These are phyloP conservation scores for Nemotelus nigrinus DNA, from an alignment of 2,888 invertebrate species.

Conservation along the genomic window DNA sequence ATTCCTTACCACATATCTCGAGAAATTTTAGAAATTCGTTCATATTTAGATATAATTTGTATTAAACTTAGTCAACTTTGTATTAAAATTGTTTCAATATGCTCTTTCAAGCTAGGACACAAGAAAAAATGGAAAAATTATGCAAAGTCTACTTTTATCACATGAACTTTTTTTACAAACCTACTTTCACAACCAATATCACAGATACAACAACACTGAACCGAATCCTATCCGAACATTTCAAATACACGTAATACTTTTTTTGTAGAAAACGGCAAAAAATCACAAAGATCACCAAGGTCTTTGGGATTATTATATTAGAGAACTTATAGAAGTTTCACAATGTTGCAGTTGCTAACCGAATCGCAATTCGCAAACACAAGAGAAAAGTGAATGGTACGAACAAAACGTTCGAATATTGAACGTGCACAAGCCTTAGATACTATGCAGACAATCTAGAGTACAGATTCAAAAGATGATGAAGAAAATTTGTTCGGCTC, in stretches of 20 bases:
- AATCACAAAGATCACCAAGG: slow-evolving; percentile 6
- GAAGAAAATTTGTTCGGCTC: slow-evolving; percentile 40
- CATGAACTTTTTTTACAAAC: too few relatives aligned
- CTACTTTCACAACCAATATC: too few relatives aligned
- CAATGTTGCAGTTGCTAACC: slow-evolving; percentile 26
- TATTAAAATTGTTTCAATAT: too few relatives aligned
- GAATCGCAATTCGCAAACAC: slow-evolving; percentile 35
- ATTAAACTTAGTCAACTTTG: too few relatives aligned
- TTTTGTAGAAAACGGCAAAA: neutral
- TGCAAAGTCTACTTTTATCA: too few relatives aligned
- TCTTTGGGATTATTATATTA: slow-evolving; percentile 40
- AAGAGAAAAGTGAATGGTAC: neutral
- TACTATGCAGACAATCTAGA: neutral
- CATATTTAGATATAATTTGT: too few relatives aligned
- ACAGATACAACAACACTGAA: too few relatives aligned
- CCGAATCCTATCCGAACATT: too few relatives aligned
- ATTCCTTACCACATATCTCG: too few relatives aligned
- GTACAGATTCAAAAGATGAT: slow-evolving; percentile 13
- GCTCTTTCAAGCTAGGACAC: too few relatives aligned
- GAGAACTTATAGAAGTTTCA: slow-evolving; percentile 39
- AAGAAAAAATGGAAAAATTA: too few relatives aligned
- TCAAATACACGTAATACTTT: neutral
- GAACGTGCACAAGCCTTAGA: neutral
- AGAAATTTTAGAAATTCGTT: too few relatives aligned
- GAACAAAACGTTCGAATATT: neutral